phyloP scores from a whole-genome alignment of 2,888 invertebrate genomes.

The Ochlodes sylvanus region DNA sequence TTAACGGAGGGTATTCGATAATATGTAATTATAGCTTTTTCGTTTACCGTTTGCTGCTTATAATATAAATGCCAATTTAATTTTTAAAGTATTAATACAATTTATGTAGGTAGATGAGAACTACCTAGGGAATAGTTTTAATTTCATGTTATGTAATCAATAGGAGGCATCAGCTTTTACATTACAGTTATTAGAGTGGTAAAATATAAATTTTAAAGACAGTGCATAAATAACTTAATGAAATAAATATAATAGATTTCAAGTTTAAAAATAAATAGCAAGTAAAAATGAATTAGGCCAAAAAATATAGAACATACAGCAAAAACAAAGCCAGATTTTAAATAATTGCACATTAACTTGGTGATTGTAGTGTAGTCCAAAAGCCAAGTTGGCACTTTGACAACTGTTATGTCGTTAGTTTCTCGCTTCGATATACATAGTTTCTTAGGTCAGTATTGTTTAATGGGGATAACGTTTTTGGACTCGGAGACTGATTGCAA shows the following conservation, averaged over 20 bases:
- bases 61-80: slow-evolving; percentile 24
- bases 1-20: slow-evolving; percentile 28
- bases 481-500: too few relatives aligned
- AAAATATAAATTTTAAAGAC: too few relatives aligned
- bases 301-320: slow-evolving; percentile 27
- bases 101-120: not conserved
- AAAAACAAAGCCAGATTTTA: slow-evolving; percentile 22
- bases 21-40: slow-evolving; percentile 26
- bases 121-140: too few relatives aligned
- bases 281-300: too few relatives aligned
- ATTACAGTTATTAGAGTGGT: too few relatives aligned
- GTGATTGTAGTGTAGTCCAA: slow-evolving; percentile 26
- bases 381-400: slow-evolving; percentile 36
- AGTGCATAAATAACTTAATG: too few relatives aligned
- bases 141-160: too few relatives aligned
- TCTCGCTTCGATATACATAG: slow-evolving; percentile 1
- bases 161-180: too few relatives aligned
- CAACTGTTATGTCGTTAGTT: slow-evolving; percentile 28
- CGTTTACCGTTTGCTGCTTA: slow-evolving; percentile 15
- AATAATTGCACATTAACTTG: slow-evolving; percentile 34
- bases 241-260: too few relatives aligned
- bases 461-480: not conserved
- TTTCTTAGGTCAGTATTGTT: slow-evolving; percentile 14
- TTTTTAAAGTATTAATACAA: slow-evolving; percentile 14
- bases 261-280: too few relatives aligned